Evolutionary conservation across 53 echinoderm and acorn worm genomes (phyloP).

Genomic region (Paracentrotus lividus): DNA sequence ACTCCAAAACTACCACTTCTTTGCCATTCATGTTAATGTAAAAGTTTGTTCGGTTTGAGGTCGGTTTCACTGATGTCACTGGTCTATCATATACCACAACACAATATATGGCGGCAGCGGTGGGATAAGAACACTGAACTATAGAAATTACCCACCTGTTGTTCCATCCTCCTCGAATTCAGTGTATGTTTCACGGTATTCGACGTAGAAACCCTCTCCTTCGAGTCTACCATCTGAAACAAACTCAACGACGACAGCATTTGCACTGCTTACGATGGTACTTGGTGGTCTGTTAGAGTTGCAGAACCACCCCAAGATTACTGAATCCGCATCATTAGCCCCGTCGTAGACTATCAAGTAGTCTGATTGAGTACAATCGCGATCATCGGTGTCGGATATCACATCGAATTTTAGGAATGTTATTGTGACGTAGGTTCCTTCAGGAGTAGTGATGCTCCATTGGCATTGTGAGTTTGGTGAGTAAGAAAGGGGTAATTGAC

Average conservation of each 20-base stretch:
- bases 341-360: slow-evolving; percentile 20
- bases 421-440: slow-evolving; percentile 76
- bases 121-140: too few species aligned
- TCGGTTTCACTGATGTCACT: too few species aligned
- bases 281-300: slow-evolving; percentile 57
- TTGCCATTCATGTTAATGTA: too few species aligned
- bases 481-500: slow-evolving; percentile 74
- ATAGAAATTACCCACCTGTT: background rate
- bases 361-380: background rate
- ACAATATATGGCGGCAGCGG: too few species aligned
- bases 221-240: background rate
- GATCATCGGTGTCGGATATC: slow-evolving; percentile 38
- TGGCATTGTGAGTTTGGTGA: background rate
- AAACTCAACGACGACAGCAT: slow-evolving; percentile 44
- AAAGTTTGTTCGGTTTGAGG: too few species aligned
- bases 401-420: slow-evolving; percentile 76
- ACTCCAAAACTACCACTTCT: too few species aligned
- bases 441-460: slow-evolving; percentile 75
- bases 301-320: slow-evolving; percentile 70
- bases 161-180: background rate
- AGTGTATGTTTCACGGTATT: slow-evolving; percentile 53
- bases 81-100: too few species aligned
- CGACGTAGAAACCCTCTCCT: slow-evolving; percentile 78
- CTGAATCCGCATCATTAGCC: background rate
- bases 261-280: slow-evolving; percentile 35